These are phyloP conservation scores for Acanthaster planci DNA, from an alignment of 35 echinoderm and acorn worm genomes.

Conservation along the genomic window DNA sequence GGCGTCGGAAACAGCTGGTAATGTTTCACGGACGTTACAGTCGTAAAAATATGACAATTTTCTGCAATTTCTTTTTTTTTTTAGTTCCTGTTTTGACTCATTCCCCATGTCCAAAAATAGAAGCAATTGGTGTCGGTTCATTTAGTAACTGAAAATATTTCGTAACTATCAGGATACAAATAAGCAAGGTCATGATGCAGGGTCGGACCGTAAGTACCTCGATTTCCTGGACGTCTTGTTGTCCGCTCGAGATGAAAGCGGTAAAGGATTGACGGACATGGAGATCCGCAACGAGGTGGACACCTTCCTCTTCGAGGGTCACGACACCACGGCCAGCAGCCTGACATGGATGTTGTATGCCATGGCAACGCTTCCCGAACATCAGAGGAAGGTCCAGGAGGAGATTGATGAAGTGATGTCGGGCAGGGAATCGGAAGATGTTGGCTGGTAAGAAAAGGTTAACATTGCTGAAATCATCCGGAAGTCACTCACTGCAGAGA, in stretches of 20 bases:
- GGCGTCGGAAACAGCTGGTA: not conserved
- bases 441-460: constrained; percentile 28
- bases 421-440: not conserved
- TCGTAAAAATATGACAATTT: too few relatives aligned
- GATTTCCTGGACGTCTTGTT: constrained; percentile 31
- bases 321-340: constrained; percentile 52
- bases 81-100: too few relatives aligned
- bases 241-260: constrained; percentile 18
- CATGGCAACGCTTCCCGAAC: constrained; percentile 45
- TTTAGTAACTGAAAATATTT: not conserved
- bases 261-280: constrained; percentile 17
- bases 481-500: not conserved
- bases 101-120: too few relatives aligned
- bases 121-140: too few relatives aligned
- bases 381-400: constrained; percentile 46
- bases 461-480: not conserved
- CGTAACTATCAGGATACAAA: not conserved
- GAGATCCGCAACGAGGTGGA: constrained; percentile 55
- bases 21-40: not conserved
- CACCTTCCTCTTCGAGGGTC: constrained; percentile 52
- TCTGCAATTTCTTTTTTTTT: too few relatives aligned
- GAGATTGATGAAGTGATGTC: constrained; percentile 48
- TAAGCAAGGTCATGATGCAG: not conserved
- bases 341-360: constrained; percentile 47
- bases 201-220: constrained; percentile 1